Base-by-base conservation (phyloP, 2,888 invertebrate species). In the Drosophila dives region DNA sequence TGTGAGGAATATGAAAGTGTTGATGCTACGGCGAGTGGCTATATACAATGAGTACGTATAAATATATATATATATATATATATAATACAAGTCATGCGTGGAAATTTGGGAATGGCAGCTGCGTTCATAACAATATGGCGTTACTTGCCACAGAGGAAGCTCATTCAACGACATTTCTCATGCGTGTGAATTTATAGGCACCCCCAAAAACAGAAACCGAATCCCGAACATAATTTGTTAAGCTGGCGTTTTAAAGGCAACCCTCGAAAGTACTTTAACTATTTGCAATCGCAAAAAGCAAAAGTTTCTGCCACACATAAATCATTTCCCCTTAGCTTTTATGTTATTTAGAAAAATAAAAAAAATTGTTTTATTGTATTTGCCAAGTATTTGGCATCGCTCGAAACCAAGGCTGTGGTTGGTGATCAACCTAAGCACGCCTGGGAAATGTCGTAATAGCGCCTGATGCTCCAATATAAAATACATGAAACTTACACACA, bases 281-380 rank as follows among this genome's bases (percentile, higher is more conserved):
- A 86, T 84, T 83, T 81, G 70, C 79, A 69, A 81, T 69, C 83
- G 75, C 63, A 75, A 58, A 78, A 75, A 77, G 81, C 72, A 72
- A 83, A 81, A 83, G 65, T 80, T 77, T 83, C 69, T 64, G 50
- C 71, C 74, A 53, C 83, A 82, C 80, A 88, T 89, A 86, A 86
- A 86, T 86, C 86, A 89, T 89, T 75, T 87, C 81, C 83, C 86
- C 72, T 50, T 60, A 83, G 90, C 83, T 81, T 88, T 90, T 86
- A 76, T 77, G 76, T 83, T 90, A 88, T 88, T 90, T 89, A 86
- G 76, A 90, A 74, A 79, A 59, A 65, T 71, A 40, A 10, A 15
- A 3, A 29, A 29, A 29, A 29, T 29, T 0, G 59, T 63, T 75
- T 79, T 81, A 81, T 80, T 81, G 70, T 73, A 89, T 81, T 81